Base-by-base conservation (phyloP, 1,140 invertebrate species). In the Apocrypta bakeri region DNA sequence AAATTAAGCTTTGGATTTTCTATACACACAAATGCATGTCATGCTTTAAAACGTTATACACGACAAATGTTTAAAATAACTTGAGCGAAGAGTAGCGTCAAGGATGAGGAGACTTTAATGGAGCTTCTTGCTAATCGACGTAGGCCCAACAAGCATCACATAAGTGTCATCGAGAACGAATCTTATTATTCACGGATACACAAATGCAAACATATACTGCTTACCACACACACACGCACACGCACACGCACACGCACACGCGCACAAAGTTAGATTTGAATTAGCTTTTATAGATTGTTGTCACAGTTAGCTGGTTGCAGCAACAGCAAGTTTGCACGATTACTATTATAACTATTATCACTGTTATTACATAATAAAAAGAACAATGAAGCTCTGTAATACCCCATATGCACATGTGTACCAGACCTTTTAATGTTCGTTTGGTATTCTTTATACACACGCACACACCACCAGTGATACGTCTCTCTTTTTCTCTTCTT, bases 371-470 rank as follows among this genome's bases (percentile, higher is more conserved):
- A 42, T 17, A 40, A 73, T 73, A 48, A 73, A 73, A 48, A 72
- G 71, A 73, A 73, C 71, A 73, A 73, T 73, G 37, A 29, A 31
- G 69, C 64, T 66, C 21, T 33, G 69, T 31, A 71, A 31, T 71
- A 71, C 27, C 27, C 69, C 64, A 68, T 31, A 14, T 29, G 69
- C 37, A 31, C 69, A 71, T 37, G 69, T 33, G 69, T n/a, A 31
- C 8, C 69, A 37, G 69, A 25, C 69, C 31, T n/a, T 33, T 71
- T 71, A 71, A 33, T 71, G 69, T 71, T 71, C 33, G 63, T 66
- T 71, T 71, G 33, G 88, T 40, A 37, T 6, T 40, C n/a, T 72
- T 21, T 33, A 11, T 37, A 72, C 40, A 29, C n/a, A 40, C 77
- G 71, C 61, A 66, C 48, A 37, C 9, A 37, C 33, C 48, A 17